Base-by-base conservation (phyloP, 2,888 invertebrate species). In the Alviniconcha strummeri region DNA sequence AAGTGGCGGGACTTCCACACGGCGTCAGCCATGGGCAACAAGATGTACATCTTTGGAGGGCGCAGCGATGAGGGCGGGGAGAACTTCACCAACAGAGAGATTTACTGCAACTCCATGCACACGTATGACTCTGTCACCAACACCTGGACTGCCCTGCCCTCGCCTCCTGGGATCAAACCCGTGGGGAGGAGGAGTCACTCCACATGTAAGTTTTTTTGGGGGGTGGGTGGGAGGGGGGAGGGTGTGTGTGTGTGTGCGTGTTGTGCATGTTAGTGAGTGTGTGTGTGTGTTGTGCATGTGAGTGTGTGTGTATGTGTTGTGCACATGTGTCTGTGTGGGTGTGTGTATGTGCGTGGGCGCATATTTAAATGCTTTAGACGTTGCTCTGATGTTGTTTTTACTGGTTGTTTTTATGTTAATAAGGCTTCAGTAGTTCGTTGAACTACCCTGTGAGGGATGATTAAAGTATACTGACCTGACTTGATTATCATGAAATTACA, bases 21-120 rank as follows among this genome's bases (percentile, higher is more conserved):
- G 4, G 96, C 97, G 0, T 96, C 96, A 3, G 96, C 96, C 55
- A 95, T 97, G 86, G 96, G 95, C 77, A 95, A 96, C 89, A 95
- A 95, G 88, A 98, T 98, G 97, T 98, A 97, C 91, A 95, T 98
- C 80, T 98, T 97, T 94, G 98, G 98, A 11, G 98, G 98, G 0
- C 95, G 98, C 81, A 97, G 97, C 84, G 97, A 97, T 90, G 94
- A 95, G 80, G 95, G 96, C 86, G 95, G 95, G 55, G 95, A 96
- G 8, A 95, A 95, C 90, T 95, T 96, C 88, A 95, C 95, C 60
- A 94, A 92, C 83, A 95, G 96, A 87, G 97, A 97, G 93, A 95
- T 96, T 85, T 98, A 98, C 92, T 96, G 96, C 88, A 96, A 96
- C 84, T 95, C 96, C 91, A 95, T 97, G 75, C 90, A 96, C 89